phyloP scores from a whole-genome alignment of 2,797 vertebrate genomes.

The Rhadinocentrus ornatus region DNA sequence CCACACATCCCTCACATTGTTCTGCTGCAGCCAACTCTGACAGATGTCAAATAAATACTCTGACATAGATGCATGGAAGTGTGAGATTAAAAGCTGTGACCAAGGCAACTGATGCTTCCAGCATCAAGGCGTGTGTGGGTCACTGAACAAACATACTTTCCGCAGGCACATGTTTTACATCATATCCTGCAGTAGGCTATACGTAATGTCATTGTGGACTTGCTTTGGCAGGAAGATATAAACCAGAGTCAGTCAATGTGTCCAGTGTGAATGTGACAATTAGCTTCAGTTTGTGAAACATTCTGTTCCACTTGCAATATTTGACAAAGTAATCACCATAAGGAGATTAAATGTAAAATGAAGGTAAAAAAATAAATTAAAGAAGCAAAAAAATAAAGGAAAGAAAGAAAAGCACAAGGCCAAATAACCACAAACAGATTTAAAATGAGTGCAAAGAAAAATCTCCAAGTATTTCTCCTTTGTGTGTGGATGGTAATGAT shows the following conservation, averaged over 20 bases:
- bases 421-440: neutral
- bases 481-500: slow-evolving; percentile 4
- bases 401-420: neutral
- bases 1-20: too few species aligned
- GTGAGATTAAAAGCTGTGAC: neutral
- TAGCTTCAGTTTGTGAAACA: neutral
- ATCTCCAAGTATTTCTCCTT: slow-evolving; percentile 1
- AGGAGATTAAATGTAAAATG: neutral
- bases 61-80: neutral
- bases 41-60: neutral
- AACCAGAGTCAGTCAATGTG: neutral
- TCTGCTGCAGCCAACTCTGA: too few species aligned
- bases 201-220: neutral
- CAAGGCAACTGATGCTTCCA: neutral
- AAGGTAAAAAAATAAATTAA: neutral
- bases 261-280: neutral
- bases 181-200: neutral
- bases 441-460: neutral
- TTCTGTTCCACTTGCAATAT: neutral
- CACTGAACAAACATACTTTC: neutral
- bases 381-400: neutral
- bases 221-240: neutral
- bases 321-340: neutral
- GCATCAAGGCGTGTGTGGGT: neutral
- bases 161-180: neutral